These are phyloP conservation scores for Ashinkailepas kermadecensis DNA, from an alignment of 2,888 invertebrate species.

Conservation along the genomic window DNA sequence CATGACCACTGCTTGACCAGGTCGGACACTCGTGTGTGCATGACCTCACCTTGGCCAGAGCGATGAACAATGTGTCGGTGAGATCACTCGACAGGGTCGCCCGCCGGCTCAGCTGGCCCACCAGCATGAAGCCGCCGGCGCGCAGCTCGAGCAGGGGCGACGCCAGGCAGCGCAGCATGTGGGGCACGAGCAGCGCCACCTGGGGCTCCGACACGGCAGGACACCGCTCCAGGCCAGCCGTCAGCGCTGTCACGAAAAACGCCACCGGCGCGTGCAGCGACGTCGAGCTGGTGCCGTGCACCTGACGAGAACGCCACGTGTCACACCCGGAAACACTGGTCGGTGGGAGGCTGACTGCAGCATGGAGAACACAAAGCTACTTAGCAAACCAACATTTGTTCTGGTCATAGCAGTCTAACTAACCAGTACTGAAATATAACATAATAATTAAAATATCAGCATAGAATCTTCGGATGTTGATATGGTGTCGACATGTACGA, in stretches of 20 bases:
- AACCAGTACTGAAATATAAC: too few relatives aligned
- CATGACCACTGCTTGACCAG: too few relatives aligned
- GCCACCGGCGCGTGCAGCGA: constrained; percentile 63
- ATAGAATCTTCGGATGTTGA: too few relatives aligned
- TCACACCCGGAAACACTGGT: too few relatives aligned
- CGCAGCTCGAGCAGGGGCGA: constrained; percentile 61
- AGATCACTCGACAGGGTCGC: constrained; percentile 51
- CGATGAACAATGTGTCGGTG: constrained; percentile 54
- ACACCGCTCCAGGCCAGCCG: constrained; percentile 59
- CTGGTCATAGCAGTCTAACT: too few relatives aligned
- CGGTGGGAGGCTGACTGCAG: too few relatives aligned
- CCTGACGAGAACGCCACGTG: constrained; percentile 33
- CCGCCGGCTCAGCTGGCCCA: constrained; percentile 60
- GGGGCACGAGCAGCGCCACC: constrained; percentile 60
- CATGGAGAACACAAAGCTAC: too few relatives aligned
- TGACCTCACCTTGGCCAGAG: constrained; percentile 47
- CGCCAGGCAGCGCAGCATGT: constrained; percentile 60
- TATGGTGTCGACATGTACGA: neutral
- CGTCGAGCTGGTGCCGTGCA: constrained; percentile 52
- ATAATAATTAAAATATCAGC: too few relatives aligned
- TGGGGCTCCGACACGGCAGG: constrained; percentile 53
- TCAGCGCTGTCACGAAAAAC: constrained; percentile 68
- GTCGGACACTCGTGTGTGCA: too few relatives aligned
- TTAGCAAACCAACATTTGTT: too few relatives aligned
- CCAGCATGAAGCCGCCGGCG: constrained; percentile 64